Evolutionary conservation across 2,888 invertebrate genomes (phyloP).

Genomic region (Rhopalosiphum nymphaeae): DNA sequence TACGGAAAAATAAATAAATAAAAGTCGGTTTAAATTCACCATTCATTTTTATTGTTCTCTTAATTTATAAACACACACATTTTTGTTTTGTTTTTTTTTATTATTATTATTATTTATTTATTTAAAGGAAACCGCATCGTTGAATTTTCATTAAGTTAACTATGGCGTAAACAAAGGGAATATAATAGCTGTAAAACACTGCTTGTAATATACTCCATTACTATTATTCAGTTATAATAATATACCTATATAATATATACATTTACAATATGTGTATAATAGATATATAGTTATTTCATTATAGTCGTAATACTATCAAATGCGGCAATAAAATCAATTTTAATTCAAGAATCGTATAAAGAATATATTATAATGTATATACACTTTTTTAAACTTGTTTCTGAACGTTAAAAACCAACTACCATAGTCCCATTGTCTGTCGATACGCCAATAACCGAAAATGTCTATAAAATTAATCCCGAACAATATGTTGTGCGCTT

Average conservation of each 20-base stretch:
- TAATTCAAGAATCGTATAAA: background rate
- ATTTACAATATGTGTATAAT: background rate
- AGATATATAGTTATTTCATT: background rate
- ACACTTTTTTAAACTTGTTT: background rate
- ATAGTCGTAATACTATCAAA: background rate
- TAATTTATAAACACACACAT: slow-evolving; percentile 59
- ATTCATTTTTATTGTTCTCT: slow-evolving; percentile 61
- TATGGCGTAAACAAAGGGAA: slow-evolving; percentile 35
- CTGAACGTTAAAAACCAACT: background rate
- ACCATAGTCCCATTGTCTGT: background rate
- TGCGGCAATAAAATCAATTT: background rate
- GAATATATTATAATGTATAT: background rate
- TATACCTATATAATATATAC: background rate
- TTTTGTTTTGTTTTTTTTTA: slow-evolving; percentile 27
- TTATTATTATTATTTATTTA: slow-evolving; percentile 15
- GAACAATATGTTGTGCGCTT: background rate
- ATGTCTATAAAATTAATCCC: slow-evolving; percentile 3
- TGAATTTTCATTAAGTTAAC: slow-evolving; percentile 41
- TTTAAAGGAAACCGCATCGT: slow-evolving; percentile 38
- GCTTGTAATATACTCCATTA: background rate
- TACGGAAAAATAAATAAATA: slow-evolving; percentile 51
- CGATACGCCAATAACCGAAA: background rate
- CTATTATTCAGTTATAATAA: slow-evolving; percentile 8
- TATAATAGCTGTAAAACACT: slow-evolving; percentile 55
- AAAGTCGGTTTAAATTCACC: slow-evolving; percentile 53